Evolutionary conservation across 2,888 invertebrate genomes (phyloP).

Genomic region (Colletes collaris): DNA sequence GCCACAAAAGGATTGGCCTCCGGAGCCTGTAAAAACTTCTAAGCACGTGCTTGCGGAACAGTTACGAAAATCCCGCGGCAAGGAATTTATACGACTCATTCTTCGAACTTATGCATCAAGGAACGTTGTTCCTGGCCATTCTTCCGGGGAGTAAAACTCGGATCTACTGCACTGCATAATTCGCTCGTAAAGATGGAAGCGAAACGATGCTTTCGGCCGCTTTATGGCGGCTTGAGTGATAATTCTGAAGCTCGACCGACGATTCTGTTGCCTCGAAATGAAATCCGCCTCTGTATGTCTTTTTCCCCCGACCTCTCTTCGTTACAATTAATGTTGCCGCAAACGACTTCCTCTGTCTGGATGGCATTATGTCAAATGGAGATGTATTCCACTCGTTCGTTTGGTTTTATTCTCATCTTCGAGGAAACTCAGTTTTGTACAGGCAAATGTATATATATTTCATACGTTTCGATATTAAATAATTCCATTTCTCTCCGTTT

Average conservation of each 20-base stretch:
- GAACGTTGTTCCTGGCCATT: constrained; percentile 45
- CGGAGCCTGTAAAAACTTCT: constrained; percentile 32
- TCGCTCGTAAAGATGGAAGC: constrained; percentile 59
- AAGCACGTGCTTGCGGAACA: constrained; percentile 24
- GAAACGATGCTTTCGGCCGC: constrained; percentile 44
- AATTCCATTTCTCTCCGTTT: no score
- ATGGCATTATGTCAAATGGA: no score
- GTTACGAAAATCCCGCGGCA: constrained; percentile 12
- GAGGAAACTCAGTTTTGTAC: no score
- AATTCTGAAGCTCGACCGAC: constrained; percentile 33
- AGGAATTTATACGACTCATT: constrained; percentile 54
- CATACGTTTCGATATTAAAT: no score
- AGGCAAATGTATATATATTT: no score
- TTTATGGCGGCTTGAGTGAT: constrained; percentile 48
- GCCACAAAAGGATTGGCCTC: constrained; percentile 1
- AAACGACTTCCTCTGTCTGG: background rate
- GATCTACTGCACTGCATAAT: constrained; percentile 55
- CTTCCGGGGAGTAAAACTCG: constrained; percentile 43
- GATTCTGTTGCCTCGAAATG: constrained; percentile 28
- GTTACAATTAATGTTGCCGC: constrained; percentile 35
- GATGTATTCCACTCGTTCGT: no score
- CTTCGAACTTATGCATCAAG: constrained; percentile 48
- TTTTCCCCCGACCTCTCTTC: background rate
- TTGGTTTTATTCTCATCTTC: no score
- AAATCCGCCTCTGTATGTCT: constrained; percentile 2